Evolutionary conservation across 2,113 vertebrate species (phyloP), one percentile per base, ranked within the genome.

Genomic region (Sylvietta virens): DNA sequence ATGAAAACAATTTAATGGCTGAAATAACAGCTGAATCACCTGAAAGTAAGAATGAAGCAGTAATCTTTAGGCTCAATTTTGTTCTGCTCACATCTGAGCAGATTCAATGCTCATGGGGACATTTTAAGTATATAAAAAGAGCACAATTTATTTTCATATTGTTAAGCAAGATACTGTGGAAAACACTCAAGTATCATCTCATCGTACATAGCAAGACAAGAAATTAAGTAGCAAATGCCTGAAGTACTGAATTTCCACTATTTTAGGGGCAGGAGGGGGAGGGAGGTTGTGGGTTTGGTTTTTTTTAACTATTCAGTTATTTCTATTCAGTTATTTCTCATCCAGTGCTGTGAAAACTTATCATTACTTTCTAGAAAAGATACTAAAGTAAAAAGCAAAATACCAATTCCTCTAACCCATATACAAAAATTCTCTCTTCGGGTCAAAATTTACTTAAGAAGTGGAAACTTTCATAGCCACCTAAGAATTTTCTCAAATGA

Each of bases 221-320:
- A 37, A 81, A 81, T 31, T 70, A 78, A 71, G 30, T 9, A 84
- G 69, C 7, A 81, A 86, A 73, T 40, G 42, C 3, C 21, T 40
- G 10, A 92, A 81, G 24, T 23, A 90, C 4, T 24, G 42, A 17
- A 84, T 67, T 44, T 73, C 16, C 4, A 4, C 40, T 72, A 20
- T 0, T 64, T 54, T 31, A 21, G 9, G 3, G 21, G 35, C 2
- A 4, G 9, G 18, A 66, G 7, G 1, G 13, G 26, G 6, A 30
- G 13, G 24, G 20, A n/a, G 5, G 12, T 16, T 31, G 37, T 24
- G 17, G 11, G 33, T 24, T 80, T 66, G 8, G 5, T 23, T 20
- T 31, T 56, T 37, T 40, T 71, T 10, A 15, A 47, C 58, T 53
- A 57, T 53, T 86, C 47, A 51, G 54, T 61, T 81, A 60, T 40